Percentiles rank a stretch among this genome's conserved stretches.
Conservation (phyloP, 1,140 invertebrate genomes). For the Drosophila guanche region DNA sequence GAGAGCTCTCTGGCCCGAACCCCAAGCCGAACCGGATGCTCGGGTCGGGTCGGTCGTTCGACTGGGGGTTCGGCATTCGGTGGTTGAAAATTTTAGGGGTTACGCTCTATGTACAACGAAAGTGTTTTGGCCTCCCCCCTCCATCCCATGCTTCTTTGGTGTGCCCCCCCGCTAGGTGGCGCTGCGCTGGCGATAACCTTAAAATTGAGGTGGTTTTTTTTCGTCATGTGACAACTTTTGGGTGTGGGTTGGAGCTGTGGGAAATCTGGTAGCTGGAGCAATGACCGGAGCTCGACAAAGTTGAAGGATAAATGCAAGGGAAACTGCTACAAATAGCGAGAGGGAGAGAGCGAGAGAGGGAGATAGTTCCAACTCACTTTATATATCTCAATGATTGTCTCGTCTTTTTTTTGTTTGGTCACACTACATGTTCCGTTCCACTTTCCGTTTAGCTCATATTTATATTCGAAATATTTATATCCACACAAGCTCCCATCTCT, state of each 20-base stretch:
- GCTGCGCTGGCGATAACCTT: slow-evolving; percentile 56
- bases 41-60: background rate
- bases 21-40: slow-evolving; percentile 21
- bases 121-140: slow-evolving; percentile 49
- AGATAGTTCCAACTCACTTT: background rate
- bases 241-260: slow-evolving; percentile 7
- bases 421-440: slow-evolving; percentile 18
- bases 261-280: slow-evolving; percentile 61
- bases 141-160: background rate
- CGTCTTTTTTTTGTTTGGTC: slow-evolving; percentile 34
- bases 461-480: slow-evolving; percentile 60
- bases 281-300: slow-evolving; percentile 75
- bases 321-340: background rate
- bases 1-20: slow-evolving; percentile 17
- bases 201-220: slow-evolving; percentile 42
- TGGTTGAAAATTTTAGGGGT: slow-evolving; percentile 67
- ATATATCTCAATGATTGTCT: background rate
- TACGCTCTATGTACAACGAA: slow-evolving; percentile 65
- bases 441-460: slow-evolving; percentile 38
- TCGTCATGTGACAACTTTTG: slow-evolving; percentile 42
- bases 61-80: background rate
- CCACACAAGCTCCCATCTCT: slow-evolving; percentile 28
- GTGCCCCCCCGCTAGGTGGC: slow-evolving; percentile 44
- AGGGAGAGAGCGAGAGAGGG: background rate
- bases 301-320: slow-evolving; percentile 70